Evolutionary conservation across 2,797 vertebrate species (phyloP).

Genomic region (Myotis pilosus): DNA sequence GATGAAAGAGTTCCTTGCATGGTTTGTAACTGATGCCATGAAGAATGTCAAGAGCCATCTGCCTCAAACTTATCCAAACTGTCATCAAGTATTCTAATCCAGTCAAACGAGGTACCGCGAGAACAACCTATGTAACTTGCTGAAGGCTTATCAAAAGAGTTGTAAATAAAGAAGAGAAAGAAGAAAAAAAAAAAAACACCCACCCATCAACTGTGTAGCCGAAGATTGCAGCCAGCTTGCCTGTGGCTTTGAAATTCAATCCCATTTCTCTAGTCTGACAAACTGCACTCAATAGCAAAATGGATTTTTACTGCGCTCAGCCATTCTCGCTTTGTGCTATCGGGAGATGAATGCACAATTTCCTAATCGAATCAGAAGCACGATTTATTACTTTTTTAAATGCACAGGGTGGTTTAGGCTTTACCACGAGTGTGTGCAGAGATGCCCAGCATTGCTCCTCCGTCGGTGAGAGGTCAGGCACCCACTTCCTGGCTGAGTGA

Average conservation of each 20-base stretch:
- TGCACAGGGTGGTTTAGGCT: background rate
- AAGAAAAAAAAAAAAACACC: background rate
- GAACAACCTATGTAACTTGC: slow-evolving; percentile 89
- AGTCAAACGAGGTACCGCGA: slow-evolving; percentile 89
- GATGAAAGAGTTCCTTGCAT: slow-evolving; percentile 91
- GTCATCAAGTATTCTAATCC: slow-evolving; percentile 93
- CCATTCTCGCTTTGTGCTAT: slow-evolving; percentile 83
- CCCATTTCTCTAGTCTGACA: slow-evolving; percentile 86
- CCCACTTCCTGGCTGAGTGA: background rate
- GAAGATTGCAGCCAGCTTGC: slow-evolving; percentile 83
- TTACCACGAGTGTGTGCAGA: background rate
- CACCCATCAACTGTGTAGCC: slow-evolving; percentile 80
- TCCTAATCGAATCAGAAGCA: slow-evolving; percentile 78
- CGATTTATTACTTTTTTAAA: slow-evolving; percentile 48
- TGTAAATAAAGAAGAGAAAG: slow-evolving; percentile 83
- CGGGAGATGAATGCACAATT: slow-evolving; percentile 77
- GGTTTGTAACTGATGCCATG: slow-evolving; percentile 93
- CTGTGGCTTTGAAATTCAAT: slow-evolving; percentile 86
- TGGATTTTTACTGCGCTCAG: slow-evolving; percentile 85
- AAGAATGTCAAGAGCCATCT: slow-evolving; percentile 93
- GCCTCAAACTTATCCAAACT: slow-evolving; percentile 92
- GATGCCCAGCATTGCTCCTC: background rate
- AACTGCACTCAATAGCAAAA: slow-evolving; percentile 86
- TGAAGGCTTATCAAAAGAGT: slow-evolving; percentile 89
- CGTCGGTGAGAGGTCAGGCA: background rate